phyloP scores from a whole-genome alignment of 2,888 invertebrate species.

The Drosophila setosimentum region DNA sequence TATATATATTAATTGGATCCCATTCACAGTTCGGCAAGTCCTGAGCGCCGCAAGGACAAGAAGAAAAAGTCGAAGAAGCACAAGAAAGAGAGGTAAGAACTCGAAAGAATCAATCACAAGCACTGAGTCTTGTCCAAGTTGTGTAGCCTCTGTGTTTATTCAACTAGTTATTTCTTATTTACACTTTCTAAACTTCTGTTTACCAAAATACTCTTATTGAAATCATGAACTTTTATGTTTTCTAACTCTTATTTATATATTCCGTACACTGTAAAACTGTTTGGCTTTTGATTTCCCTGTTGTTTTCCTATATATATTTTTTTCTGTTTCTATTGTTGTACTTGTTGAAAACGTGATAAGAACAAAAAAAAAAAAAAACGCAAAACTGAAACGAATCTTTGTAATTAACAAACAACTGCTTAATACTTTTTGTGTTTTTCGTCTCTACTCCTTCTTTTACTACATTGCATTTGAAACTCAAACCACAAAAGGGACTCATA shows the following conservation, averaged over 20 bases:
- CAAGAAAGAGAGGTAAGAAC: slow-evolving; percentile 90
- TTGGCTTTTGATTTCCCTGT: slow-evolving; percentile 15
- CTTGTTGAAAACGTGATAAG: slow-evolving; percentile 22
- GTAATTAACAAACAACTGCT: slow-evolving; percentile 80
- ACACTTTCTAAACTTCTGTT: slow-evolving; percentile 39
- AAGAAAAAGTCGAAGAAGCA: slow-evolving; percentile 92
- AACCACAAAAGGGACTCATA: slow-evolving; percentile 82
- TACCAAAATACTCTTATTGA: slow-evolving; percentile 21
- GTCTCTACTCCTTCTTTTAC: slow-evolving; percentile 84
- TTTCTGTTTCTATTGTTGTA: slow-evolving; percentile 23
- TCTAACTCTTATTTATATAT: not conserved
- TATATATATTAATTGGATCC: not conserved
- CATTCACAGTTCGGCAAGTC: slow-evolving; percentile 88
- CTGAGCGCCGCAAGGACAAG: slow-evolving; percentile 90
- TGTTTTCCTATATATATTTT: not conserved
- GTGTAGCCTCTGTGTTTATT: slow-evolving; percentile 55
- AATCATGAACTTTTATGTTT: slow-evolving; percentile 25
- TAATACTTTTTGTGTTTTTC: slow-evolving; percentile 81
- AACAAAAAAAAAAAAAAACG: slow-evolving; percentile 26
- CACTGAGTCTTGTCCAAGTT: slow-evolving; percentile 19
- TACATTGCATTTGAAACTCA: slow-evolving; percentile 79
- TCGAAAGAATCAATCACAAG: slow-evolving; percentile 3
- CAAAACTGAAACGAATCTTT: slow-evolving; percentile 63
- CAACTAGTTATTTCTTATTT: slow-evolving; percentile 47
- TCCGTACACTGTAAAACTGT: slow-evolving; percentile 21